A percentile compares a stretch with the other conserved stretches of the same genome.
Conservation (phyloP, 2,797 vertebrate genomes). For the Paramormyrops hopkinsi region DNA sequence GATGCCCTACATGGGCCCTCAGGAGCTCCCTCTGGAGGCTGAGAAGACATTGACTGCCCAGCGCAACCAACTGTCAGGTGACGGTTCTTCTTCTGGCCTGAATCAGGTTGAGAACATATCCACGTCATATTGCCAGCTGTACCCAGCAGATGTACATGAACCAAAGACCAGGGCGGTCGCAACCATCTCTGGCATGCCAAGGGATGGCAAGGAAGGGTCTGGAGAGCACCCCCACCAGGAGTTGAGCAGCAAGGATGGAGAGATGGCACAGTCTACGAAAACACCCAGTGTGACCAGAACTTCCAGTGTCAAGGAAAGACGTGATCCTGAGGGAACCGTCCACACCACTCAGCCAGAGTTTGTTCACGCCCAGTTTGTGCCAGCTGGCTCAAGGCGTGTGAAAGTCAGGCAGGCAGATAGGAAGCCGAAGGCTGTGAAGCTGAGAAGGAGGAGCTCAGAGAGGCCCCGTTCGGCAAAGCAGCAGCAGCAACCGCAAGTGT, state of each 20-base stretch:
- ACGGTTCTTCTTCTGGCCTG: constrained; percentile 31
- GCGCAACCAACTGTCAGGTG: constrained; percentile 1
- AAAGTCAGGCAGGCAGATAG: constrained; percentile 67
- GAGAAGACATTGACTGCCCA: constrained; percentile 30
- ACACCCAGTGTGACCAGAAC: constrained; percentile 40
- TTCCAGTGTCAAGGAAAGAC: constrained; percentile 44
- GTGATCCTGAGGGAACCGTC: constrained; percentile 37
- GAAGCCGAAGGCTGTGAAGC: constrained; percentile 69
- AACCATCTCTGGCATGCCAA: constrained; percentile 25
- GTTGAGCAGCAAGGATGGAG: not conserved
- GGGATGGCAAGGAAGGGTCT: constrained; percentile 23
- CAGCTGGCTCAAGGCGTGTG: constrained; percentile 63
- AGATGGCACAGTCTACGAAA: constrained; percentile 22
- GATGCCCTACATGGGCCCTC: not conserved
- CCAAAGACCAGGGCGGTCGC: constrained; percentile 43
- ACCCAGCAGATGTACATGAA: constrained; percentile 40
- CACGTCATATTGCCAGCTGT: constrained; percentile 36
- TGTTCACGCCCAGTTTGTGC: constrained; percentile 68
- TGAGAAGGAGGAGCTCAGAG: constrained; percentile 63
- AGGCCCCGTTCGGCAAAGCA: constrained; percentile 50
- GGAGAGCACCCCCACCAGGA: constrained; percentile 34
- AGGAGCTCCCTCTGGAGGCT: not conserved
- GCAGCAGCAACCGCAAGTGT: constrained; percentile 55
- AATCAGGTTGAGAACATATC: not conserved
- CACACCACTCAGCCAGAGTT: constrained; percentile 49